Evolutionary conservation across 1,140 invertebrate genomes (phyloP), one percentile per base, ranked within the genome.

Genomic region (Bathynomus jamesi): DNA sequence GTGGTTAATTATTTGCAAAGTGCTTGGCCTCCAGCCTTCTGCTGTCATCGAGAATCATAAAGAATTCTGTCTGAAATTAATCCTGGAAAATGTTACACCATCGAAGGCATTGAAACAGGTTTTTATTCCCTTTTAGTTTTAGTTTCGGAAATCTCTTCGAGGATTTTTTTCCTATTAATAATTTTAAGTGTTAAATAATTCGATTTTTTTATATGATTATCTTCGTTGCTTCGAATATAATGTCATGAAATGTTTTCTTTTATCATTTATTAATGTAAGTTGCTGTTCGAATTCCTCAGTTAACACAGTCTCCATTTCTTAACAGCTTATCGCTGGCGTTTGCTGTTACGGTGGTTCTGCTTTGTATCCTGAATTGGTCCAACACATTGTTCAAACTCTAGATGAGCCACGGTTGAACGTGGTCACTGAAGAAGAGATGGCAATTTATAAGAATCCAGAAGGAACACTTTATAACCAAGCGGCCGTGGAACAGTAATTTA

Each of bases 381-480:
- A 81, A 0, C 83, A 83, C 32, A 83, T 88, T 4, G 83, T 84
- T 24, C 79, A 83, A 4, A 83, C 88, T 73, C 82, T 96, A 2
- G 83, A 84, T 60, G 86, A 91, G 79, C 81, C 87, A 0, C 87
- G 86, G 65, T 86, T 95, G 71, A 82, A 88, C n/a, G 83, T 85
- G 73, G 87, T 97, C 13, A 90, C 90, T 0, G 86, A 90, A 75
- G 90, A 93, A 73, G 94, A 98, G 79, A 96, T 94, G 83, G 90
- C 91, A 76, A 94, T 91, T 11, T 98, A 89, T 83, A 83, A 90
- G 40, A 95, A 90, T 27, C 92, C 93, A 1, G 91, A 95, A 72
- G 94, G 93, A 28, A 89, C 93, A 79, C 83, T 99, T 0, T 98
- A 91, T 81, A 94, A 99, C 82, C 95, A 92, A 81, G 89, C 88